Evolutionary conservation across 2,113 vertebrate species (phyloP).

Genomic region (Xiphophorus couchianus): DNA sequence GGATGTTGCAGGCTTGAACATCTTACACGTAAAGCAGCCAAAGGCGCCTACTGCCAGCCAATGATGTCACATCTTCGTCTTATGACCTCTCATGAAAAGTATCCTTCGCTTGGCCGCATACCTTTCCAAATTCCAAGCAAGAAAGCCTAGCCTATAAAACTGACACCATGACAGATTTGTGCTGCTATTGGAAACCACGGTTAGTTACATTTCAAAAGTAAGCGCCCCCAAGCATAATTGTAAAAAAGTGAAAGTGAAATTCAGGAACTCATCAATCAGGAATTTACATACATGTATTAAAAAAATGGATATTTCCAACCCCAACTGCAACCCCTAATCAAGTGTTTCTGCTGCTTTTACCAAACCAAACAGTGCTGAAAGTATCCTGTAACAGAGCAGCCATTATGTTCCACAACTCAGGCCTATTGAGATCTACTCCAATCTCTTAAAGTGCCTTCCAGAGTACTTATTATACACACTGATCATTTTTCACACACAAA

Average conservation of each 20-base stretch:
- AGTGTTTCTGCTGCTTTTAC: not conserved
- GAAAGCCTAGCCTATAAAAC: not conserved
- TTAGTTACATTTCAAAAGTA: not conserved
- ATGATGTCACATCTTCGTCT: constrained; percentile 14
- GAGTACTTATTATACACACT: not conserved
- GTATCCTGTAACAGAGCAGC: not conserved
- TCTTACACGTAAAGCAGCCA: constrained; percentile 6
- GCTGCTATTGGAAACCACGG: not conserved
- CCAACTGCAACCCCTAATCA: not conserved
- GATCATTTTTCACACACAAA: too few relatives aligned
- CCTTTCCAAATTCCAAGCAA: constrained; percentile 7
- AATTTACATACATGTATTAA: not conserved
- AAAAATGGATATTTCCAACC: not conserved
- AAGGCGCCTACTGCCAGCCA: not conserved
- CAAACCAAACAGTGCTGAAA: not conserved
- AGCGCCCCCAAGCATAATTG: not conserved
- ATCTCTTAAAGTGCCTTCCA: not conserved
- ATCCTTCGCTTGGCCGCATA: not conserved
- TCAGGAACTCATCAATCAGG: not conserved
- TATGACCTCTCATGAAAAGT: constrained; percentile 24
- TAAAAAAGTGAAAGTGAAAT: not conserved
- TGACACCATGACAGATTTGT: constrained; percentile 1
- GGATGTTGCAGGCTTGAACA: constrained; percentile 17
- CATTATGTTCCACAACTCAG: not conserved
- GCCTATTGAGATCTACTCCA: not conserved